A percentile compares a stretch with the other conserved stretches of the same genome.
Evolutionary conservation across 1,140 invertebrate genomes (phyloP).

Genomic region (Pseudomyrmex pallidus): DNA sequence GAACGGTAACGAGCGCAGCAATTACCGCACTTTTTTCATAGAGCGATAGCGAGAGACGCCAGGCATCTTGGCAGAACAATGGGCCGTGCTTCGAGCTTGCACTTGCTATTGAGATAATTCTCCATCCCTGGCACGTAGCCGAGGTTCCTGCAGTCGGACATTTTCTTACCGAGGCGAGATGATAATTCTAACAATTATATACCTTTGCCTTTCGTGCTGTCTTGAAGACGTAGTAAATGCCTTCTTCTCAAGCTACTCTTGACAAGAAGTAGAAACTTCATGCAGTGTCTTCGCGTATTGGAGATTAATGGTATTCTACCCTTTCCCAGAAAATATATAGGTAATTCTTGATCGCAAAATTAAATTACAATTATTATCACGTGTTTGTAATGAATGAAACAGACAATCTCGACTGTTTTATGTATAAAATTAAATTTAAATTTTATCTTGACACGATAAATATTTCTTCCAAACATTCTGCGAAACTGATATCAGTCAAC

Average conservation of each 20-base stretch:
- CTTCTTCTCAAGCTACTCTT: constrained; percentile 1
- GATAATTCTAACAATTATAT: constrained; percentile 53
- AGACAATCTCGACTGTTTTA: too few species aligned
- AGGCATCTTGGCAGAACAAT: constrained; percentile 74
- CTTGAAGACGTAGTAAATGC: neutral
- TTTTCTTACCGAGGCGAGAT: constrained; percentile 53
- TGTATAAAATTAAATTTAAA: neutral
- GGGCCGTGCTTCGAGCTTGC: constrained; percentile 60
- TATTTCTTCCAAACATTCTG: neutral
- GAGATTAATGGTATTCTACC: neutral
- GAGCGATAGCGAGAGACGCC: constrained; percentile 67
- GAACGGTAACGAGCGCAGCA: constrained; percentile 75
- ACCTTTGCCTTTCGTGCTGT: neutral
- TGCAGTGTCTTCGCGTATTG: neutral
- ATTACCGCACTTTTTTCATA: constrained; percentile 75
- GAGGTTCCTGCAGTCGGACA: constrained; percentile 45
- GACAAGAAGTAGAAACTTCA: neutral
- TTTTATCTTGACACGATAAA: neutral
- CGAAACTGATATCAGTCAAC: neutral
- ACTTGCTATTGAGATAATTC: constrained; percentile 67
- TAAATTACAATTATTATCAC: neutral
- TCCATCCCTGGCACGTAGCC: constrained; percentile 37
- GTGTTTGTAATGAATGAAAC: neutral
- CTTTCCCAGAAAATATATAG: neutral
- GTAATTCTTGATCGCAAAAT: neutral